These are phyloP conservation scores for Brassicogethes aeneus DNA, from an alignment of 2,888 invertebrate species.

Conservation along the genomic window DNA sequence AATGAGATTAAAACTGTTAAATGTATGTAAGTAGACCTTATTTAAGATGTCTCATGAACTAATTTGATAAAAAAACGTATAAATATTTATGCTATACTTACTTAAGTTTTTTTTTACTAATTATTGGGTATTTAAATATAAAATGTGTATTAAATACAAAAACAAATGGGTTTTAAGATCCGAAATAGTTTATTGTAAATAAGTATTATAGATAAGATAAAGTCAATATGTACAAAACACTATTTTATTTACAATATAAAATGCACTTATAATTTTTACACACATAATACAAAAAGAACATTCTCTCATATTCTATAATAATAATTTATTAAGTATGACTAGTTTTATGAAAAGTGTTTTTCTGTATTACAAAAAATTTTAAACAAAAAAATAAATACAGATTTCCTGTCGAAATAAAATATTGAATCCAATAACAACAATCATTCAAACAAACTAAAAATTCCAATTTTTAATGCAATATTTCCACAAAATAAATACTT, in stretches of 20 bases:
- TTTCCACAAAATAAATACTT: slow-evolving; percentile 27
- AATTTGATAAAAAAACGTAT: too few species aligned
- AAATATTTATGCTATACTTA: too few species aligned
- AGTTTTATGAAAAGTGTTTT: slow-evolving; percentile 22
- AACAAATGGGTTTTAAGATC: too few species aligned
- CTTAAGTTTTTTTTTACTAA: too few species aligned
- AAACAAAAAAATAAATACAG: slow-evolving; percentile 12
- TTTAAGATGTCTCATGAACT: too few species aligned
- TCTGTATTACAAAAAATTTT: neutral
- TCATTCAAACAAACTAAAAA: slow-evolving; percentile 1
- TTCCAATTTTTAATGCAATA: slow-evolving; percentile 25
- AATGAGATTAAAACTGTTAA: too few species aligned
- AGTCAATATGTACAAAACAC: slow-evolving; percentile 42
- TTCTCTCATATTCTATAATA: slow-evolving; percentile 27
- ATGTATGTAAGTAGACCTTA: too few species aligned
- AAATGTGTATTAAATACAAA: too few species aligned
- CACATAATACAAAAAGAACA: slow-evolving; percentile 25
- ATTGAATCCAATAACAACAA: slow-evolving; percentile 10
- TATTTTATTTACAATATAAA: slow-evolving; percentile 39
- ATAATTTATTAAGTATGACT: slow-evolving; percentile 39
- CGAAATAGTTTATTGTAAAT: slow-evolving; percentile 40
- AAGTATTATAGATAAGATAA: slow-evolving; percentile 37
- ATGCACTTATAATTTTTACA: slow-evolving; percentile 34
- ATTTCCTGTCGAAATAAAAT: slow-evolving; percentile 15
- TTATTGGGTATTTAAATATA: too few species aligned